Evolutionary conservation across 2,113 vertebrate species (phyloP).

Genomic region (Sterrhoptilus dennistouni): DNA sequence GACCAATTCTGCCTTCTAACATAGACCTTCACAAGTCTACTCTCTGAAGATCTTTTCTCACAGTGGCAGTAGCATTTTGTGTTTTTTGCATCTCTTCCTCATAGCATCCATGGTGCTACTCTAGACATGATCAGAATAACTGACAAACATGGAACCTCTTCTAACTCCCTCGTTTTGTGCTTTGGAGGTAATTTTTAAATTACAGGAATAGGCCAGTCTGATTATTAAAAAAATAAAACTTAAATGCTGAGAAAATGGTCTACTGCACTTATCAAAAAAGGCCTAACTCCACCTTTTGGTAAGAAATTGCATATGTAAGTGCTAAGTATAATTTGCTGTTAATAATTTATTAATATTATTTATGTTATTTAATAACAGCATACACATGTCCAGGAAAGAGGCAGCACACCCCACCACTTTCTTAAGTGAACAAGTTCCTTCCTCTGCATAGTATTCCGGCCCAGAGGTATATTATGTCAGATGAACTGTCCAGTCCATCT

Average conservation of each 20-base stretch:
- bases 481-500: background rate
- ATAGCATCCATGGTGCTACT: background rate
- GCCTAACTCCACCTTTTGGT: background rate
- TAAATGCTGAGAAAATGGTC: background rate
- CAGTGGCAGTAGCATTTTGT: background rate
- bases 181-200: background rate
- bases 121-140: background rate
- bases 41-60: background rate
- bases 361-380: conserved; percentile 37
- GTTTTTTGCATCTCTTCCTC: background rate
- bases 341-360: conserved; percentile 56
- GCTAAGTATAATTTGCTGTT: conserved; percentile 33
- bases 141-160: background rate
- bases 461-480: conserved; percentile 31
- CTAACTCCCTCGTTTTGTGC: background rate
- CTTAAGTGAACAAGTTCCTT: conserved; percentile 52
- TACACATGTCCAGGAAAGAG: conserved; percentile 9
- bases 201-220: background rate
- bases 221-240: background rate
- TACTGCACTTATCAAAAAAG: background rate
- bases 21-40: background rate
- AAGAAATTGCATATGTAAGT: conserved; percentile 22
- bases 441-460: conserved; percentile 16
- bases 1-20: background rate
- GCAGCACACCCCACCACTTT: conserved; percentile 5